These are phyloP conservation scores for Chrysoperla carnea DNA, from an alignment of 1,140 invertebrate species.

Conservation along the genomic window DNA sequence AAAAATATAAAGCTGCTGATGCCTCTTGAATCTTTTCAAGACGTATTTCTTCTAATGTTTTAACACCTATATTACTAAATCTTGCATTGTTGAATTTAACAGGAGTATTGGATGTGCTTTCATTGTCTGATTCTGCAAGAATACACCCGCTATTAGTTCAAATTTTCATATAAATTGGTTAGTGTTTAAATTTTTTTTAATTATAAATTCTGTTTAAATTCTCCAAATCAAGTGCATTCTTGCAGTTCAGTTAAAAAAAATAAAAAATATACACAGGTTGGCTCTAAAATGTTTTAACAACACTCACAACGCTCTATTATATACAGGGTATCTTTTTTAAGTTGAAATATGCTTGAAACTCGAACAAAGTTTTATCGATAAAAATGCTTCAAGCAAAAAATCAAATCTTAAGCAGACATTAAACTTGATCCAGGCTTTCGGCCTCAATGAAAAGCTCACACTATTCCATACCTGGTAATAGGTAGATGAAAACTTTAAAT, in stretches of 20 bases:
- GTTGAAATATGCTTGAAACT: too few species aligned
- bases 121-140: conserved; percentile 55
- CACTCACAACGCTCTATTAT: too few species aligned
- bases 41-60: conserved; percentile 44
- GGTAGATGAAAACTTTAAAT: too few species aligned
- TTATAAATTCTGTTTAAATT: conserved; percentile 3
- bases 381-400: too few species aligned
- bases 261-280: too few species aligned
- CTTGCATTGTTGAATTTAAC: conserved; percentile 27
- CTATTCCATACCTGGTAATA: too few species aligned
- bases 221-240: conserved; percentile 12
- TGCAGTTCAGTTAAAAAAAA: conserved; percentile 10
- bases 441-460: too few species aligned
- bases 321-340: too few species aligned
- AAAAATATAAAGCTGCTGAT: conserved; percentile 44
- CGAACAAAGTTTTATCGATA: too few species aligned
- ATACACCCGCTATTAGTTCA: conserved; percentile 27
- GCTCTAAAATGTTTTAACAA: too few species aligned
- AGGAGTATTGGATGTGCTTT: conserved; percentile 37
- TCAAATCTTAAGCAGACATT: too few species aligned
- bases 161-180: conserved; percentile 1
- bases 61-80: conserved; percentile 24
- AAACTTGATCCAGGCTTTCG: too few species aligned
- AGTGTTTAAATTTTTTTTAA: neutral
- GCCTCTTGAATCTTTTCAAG: conserved; percentile 49